Conservation (phyloP, 2,113 vertebrate species). For the Meles meles region DNA sequence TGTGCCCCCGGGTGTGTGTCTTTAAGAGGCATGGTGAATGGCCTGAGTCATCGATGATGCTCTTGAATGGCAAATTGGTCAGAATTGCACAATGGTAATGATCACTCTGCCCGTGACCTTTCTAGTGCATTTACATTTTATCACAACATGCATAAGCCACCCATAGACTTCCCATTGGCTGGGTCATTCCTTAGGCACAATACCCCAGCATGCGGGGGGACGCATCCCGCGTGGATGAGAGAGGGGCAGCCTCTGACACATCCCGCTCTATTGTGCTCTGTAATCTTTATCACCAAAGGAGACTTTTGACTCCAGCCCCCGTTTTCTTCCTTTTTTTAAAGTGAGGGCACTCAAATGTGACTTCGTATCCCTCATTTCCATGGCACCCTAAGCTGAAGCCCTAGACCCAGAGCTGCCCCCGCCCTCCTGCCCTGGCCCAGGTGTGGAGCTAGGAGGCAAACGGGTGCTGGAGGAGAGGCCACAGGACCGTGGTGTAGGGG, state of each 20-base stretch:
- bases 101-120: conserved; percentile 89
- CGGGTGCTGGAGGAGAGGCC: rapidly evolving
- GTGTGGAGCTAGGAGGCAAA: background rate
- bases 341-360: background rate
- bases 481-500: rapidly evolving
- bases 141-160: conserved; percentile 71
- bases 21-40: conserved; percentile 80
- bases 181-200: conserved; percentile 27
- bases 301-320: conserved; percentile 24
- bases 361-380: background rate
- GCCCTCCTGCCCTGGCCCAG: rapidly evolving
- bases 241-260: background rate
- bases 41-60: conserved; percentile 84
- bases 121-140: conserved; percentile 88
- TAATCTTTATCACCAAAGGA: conserved; percentile 63
- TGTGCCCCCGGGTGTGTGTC: conserved; percentile 55
- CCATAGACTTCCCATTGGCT: conserved; percentile 45
- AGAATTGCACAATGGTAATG: conserved; percentile 84
- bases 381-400: background rate
- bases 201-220: background rate
- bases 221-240: background rate
- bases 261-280: background rate
- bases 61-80: conserved; percentile 88
- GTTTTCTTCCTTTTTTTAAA: background rate
- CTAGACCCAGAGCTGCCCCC: rapidly evolving